Base-by-base conservation (phyloP, 2,888 invertebrate genomes). In the Pandemis corylana region DNA sequence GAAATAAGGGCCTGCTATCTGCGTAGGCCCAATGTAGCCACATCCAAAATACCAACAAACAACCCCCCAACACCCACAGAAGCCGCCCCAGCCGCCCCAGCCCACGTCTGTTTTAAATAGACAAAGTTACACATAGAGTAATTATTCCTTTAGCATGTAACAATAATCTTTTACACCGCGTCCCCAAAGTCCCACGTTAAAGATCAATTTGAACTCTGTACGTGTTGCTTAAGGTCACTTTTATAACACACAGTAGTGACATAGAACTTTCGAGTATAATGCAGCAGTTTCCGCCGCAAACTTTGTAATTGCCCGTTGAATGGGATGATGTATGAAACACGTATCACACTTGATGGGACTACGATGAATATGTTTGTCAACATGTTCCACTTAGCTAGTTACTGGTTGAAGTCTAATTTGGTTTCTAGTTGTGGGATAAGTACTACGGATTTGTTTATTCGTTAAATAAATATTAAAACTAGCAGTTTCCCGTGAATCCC, bases 91-190 rank as follows among this genome's bases (percentile, higher is more conserved):
- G 28, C 5, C 53, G 51, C 15, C 46, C 62, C 41, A 15, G 36
- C 56, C 9, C 49, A 69, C 53, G 12, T 42, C 36, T 42, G 41
- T 41, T 42, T 62, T 51, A 51, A 62, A 62, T 53, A 70, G 51
- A 51, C 20, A 36, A 63, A 70, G 69, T 63, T 70, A 13, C 63
- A 53, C 63, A 63, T 63, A 70, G 42, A 63, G 13, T 63, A 51
- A 63, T 68, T 61, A 46, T 63, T 56, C 56, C 44, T 41, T 53
- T 41, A 46, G 42, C 70, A 70, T 20, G 63, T 53, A 28, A 70
- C 63, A 20, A 63, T 56, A 56, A 68, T 42, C 53, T 56, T 53
- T 15, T 36, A 49, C 53, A 20, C 15, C 7, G 7, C 7, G 20
- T 20, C 7, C 7, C 53, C 15, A 56, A 56, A 7, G 7, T 7